Percentiles rank a stretch among this genome's conserved stretches.
Conservation (phyloP, 2,113 vertebrate genomes). For the Ctenomys sociabilis region DNA sequence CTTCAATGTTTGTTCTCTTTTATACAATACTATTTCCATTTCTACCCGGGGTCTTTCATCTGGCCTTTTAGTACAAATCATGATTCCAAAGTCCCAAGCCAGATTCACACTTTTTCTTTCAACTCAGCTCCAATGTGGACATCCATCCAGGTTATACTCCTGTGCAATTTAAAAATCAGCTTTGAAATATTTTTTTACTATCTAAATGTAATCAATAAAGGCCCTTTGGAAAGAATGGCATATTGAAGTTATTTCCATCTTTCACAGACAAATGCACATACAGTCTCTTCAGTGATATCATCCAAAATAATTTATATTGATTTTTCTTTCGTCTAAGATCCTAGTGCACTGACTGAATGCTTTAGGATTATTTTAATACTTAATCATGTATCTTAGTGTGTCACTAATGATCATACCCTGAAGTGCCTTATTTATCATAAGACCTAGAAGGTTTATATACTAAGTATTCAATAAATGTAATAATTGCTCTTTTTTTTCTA, state of each 20-base stretch:
- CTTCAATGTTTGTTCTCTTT: neutral
- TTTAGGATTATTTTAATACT: slow-evolving; percentile 42
- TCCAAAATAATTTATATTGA: slow-evolving; percentile 56
- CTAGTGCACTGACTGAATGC: neutral
- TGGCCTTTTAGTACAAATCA: neutral
- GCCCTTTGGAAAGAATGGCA: slow-evolving; percentile 11
- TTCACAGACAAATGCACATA: slow-evolving; percentile 54
- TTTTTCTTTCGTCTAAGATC: slow-evolving; percentile 51
- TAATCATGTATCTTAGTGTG: slow-evolving; percentile 38
- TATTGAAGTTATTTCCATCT: slow-evolving; percentile 12
- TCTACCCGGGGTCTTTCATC: neutral
- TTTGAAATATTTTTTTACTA: neutral
- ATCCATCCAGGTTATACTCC: neutral
- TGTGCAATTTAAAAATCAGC: slow-evolving; percentile 6
- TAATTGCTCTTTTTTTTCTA: slow-evolving; percentile 15
- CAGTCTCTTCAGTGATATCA: slow-evolving; percentile 20
- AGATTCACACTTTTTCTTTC: neutral
- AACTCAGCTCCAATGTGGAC: neutral
- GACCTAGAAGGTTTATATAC: neutral
- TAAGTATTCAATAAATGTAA: neutral
- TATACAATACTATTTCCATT: too few relatives aligned
- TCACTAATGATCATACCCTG: slow-evolving; percentile 33
- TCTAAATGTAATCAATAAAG: slow-evolving; percentile 46
- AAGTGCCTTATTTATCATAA: slow-evolving; percentile 49
- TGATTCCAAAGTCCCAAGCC: neutral